Evolutionary conservation across 2,797 vertebrate species (phyloP).

Genomic region (Peromyscus melanophrys): DNA sequence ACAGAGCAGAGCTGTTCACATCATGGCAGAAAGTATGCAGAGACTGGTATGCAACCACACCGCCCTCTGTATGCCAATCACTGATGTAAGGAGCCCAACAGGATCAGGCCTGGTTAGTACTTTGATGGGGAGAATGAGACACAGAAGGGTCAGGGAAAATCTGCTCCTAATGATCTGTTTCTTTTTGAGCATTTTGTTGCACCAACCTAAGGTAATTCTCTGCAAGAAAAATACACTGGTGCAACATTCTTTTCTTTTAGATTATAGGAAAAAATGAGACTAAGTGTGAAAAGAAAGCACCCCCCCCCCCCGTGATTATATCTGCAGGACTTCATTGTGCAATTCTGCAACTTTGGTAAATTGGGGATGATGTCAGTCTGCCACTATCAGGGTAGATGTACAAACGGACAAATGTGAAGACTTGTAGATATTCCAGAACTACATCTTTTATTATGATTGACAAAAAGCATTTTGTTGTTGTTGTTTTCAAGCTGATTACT

Average conservation of each 20-base stretch:
- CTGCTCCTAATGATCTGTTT: not conserved
- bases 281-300: not conserved
- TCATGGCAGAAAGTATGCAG: not conserved
- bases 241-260: slow-evolving; percentile 26
- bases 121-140: not conserved
- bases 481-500: not conserved
- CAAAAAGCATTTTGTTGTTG: not conserved
- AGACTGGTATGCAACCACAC: not conserved
- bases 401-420: not conserved
- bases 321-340: not conserved
- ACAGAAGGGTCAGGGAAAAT: not conserved
- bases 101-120: not conserved
- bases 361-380: not conserved
- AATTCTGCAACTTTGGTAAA: slow-evolving; percentile 27
- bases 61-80: not conserved
- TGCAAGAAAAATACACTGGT: not conserved
- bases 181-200: not conserved
- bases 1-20: not conserved
- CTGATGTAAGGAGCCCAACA: not conserved
- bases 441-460: not conserved
- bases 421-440: not conserved
- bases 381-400: not conserved
- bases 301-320: not conserved
- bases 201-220: not conserved
- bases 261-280: slow-evolving; percentile 44